A percentile compares a stretch with the other conserved stretches of the same genome.
Conservation (phyloP, 2,888 invertebrate species). For the Encarsia formosa region DNA sequence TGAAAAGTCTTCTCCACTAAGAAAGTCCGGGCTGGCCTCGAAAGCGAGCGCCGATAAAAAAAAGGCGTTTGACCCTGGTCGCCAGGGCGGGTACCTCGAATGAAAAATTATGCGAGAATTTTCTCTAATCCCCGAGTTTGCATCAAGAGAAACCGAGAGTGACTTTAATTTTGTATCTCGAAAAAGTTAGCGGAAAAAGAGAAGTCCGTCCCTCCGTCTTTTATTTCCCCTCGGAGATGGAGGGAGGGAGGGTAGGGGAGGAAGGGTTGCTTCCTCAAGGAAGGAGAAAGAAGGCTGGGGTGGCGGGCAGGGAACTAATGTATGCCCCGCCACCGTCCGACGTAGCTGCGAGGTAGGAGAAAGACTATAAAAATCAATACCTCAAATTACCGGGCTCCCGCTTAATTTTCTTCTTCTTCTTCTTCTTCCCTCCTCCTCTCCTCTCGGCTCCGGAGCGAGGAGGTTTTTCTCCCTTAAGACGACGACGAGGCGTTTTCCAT, state of each 20-base stretch:
- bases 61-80: slow-evolving; percentile 17
- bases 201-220: background rate
- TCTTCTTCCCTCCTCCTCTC: too few relatives aligned
- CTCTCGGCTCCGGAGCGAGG: slow-evolving; percentile 33
- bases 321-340: slow-evolving; percentile 38
- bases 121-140: slow-evolving; percentile 15
- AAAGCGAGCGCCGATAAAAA: background rate
- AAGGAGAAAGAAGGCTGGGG: slow-evolving; percentile 6
- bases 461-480: slow-evolving; percentile 17
- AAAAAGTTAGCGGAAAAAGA: slow-evolving; percentile 5
- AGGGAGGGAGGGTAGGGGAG: background rate
- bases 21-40: background rate
- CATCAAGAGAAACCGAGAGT: slow-evolving; percentile 26
- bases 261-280: background rate
- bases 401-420: slow-evolving; percentile 53
- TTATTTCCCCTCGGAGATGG: background rate
- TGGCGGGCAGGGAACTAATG: slow-evolving; percentile 44
- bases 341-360: slow-evolving; percentile 36
- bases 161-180: slow-evolving; percentile 23
- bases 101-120: slow-evolving; percentile 26
- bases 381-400: slow-evolving; percentile 52
- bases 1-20: too few relatives aligned
- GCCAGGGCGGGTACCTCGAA: background rate
- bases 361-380: slow-evolving; percentile 53
- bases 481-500: background rate